phyloP scores from a whole-genome alignment of 2,888 invertebrate species.

The Tuta absoluta region DNA sequence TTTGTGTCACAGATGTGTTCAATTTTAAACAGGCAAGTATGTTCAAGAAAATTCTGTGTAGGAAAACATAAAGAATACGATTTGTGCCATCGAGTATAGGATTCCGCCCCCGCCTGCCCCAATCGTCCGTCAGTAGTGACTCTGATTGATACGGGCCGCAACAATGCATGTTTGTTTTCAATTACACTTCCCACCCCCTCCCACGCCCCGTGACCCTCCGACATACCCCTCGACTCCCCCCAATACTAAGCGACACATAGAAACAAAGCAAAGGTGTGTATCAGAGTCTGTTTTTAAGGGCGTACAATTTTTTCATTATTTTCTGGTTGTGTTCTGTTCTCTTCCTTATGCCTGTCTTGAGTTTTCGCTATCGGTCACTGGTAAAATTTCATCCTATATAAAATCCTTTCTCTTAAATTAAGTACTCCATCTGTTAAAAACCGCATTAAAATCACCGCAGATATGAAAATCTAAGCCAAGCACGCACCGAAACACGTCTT shows the following conservation, averaged over 20 bases:
- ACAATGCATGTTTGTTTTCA: constrained; percentile 78
- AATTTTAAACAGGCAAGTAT: too few relatives aligned
- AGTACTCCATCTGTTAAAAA: too few relatives aligned
- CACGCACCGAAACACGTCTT: too few relatives aligned
- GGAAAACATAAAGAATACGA: not conserved
- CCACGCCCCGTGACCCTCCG: not conserved
- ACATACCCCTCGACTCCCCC: not conserved
- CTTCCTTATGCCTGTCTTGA: too few relatives aligned
- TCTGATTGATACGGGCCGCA: constrained; percentile 75
- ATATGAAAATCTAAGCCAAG: too few relatives aligned
- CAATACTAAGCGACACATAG: constrained; percentile 2
- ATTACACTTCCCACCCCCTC: constrained; percentile 60
- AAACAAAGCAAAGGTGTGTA: not conserved
- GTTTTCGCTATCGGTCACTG: too few relatives aligned
- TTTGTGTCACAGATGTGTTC: too few relatives aligned
- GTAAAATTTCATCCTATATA: too few relatives aligned
- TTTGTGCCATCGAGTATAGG: not conserved
- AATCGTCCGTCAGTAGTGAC: constrained; percentile 33
- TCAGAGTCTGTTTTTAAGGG: not conserved
- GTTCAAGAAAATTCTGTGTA: not conserved
- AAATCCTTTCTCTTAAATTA: too few relatives aligned
- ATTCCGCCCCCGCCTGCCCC: not conserved
- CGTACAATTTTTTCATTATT: too few relatives aligned
- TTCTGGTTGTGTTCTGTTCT: too few relatives aligned
- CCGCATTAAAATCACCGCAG: too few relatives aligned